Base-by-base conservation (phyloP, 2,797 vertebrate species). In the Micrastur ruficollis region DNA sequence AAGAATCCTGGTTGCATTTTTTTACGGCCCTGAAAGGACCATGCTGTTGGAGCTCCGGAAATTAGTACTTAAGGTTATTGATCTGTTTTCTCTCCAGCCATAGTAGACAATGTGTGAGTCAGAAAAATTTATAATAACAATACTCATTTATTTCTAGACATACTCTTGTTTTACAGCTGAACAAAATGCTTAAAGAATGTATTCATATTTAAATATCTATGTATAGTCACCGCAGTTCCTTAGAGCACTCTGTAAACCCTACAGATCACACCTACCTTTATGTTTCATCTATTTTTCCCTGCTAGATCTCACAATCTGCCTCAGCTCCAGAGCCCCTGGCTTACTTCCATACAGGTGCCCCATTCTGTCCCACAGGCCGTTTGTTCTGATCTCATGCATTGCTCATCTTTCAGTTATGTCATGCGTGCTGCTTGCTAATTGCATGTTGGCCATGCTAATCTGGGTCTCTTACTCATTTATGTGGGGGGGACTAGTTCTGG, bases 51-150 rank as follows among this genome's bases (percentile, higher is more conserved):
- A 94, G 36, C 44, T 92, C 59, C 0, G 0, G 83, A 95, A 95
- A 92, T 85, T 42, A 74, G 50, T 94, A 53, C 72, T 87, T 88
- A 73, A 67, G 17, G 36, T 86, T 96, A 94, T 91, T 66, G 75
- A 94, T 93, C 67, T 18, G 0, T 90, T 94, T 97, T 90, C 62
- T 90, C 42, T 80, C 40, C 0, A 1, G 23, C 44, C 2, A 0
- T n/a, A 22, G 58, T 26, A 81, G 23, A 74, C 34, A 88, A 70
- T 55, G 19, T 59, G 32, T 46, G 22, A 80, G 47, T 76, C 63
- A 86, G 73, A 86, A 93, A 81, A 75, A 61, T 12, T 58, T 67
- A 40, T 79, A 34, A 44, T 34, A 76, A 75, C 32, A 72, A 52
- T 55, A 75, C 4, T 38, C 3, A n/a, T 66, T 76, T 81, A 49